Evolutionary conservation across 2,888 invertebrate genomes (phyloP).

Genomic region (Onchidella celtica): DNA sequence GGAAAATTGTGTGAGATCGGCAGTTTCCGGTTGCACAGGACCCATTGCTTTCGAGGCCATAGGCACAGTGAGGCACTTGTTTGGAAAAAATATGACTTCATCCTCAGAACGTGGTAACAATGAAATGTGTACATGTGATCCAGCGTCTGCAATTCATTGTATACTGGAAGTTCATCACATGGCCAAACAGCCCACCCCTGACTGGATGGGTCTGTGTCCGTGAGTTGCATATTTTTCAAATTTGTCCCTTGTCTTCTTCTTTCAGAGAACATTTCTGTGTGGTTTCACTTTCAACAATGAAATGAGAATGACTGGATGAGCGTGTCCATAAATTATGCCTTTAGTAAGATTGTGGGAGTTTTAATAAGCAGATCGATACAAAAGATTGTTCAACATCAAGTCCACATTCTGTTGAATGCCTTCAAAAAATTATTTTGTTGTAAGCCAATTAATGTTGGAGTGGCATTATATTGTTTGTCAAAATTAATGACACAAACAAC

Average conservation of each 20-base stretch:
- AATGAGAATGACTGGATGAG: background rate
- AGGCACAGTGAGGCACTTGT: background rate
- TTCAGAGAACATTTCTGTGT: too few relatives aligned
- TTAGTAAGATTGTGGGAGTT: too few relatives aligned
- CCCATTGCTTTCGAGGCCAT: background rate
- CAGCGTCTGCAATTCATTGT: conserved; percentile 52
- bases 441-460: too few relatives aligned
- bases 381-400: too few relatives aligned
- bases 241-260: too few relatives aligned
- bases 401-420: too few relatives aligned
- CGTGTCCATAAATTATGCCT: too few relatives aligned
- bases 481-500: too few relatives aligned
- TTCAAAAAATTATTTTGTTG: too few relatives aligned
- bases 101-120: background rate
- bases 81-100: background rate
- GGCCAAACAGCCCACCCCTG: conserved; percentile 46
- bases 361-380: too few relatives aligned
- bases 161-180: conserved; percentile 51
- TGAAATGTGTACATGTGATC: conserved; percentile 49
- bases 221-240: conserved; percentile 30
- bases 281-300: background rate
- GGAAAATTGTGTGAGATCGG: conserved; percentile 18
- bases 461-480: too few relatives aligned
- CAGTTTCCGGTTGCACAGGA: conserved; percentile 8
- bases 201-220: conserved; percentile 55